These are phyloP conservation scores for Myotis planiceps DNA, from an alignment of 2,797 vertebrate species.

Conservation along the genomic window DNA sequence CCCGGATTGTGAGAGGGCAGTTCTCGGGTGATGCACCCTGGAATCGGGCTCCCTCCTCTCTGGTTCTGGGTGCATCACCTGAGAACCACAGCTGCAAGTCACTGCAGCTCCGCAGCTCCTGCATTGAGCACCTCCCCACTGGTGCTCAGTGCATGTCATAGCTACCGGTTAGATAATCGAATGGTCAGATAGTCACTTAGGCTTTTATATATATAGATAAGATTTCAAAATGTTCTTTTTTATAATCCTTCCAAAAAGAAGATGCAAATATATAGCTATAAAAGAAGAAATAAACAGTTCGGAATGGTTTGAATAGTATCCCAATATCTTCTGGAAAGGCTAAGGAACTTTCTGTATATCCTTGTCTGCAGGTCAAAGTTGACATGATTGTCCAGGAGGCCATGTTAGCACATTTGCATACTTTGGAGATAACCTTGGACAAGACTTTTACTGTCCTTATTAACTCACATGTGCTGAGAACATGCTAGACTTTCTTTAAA, in stretches of 20 bases:
- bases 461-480: conserved; percentile 12
- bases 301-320: not conserved
- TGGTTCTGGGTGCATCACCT: no score
- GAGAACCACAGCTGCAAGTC: no score
- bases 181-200: no score
- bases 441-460: not conserved
- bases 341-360: not conserved
- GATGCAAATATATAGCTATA: not conserved
- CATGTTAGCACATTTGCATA: not conserved
- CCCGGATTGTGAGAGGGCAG: no score
- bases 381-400: not conserved
- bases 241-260: conserved; percentile 1
- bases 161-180: accelerated
- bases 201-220: not conserved
- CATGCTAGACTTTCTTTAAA: not conserved
- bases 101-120: no score
- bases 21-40: no score
- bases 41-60: no score
- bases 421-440: not conserved
- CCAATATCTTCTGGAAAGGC: not conserved
- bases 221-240: conserved; percentile 15
- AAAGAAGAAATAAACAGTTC: not conserved
- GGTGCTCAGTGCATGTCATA: no score
- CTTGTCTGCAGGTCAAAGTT: not conserved
- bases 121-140: no score